Conservation (phyloP, 2,797 vertebrate genomes). For the Pseudochirops corinnae region DNA sequence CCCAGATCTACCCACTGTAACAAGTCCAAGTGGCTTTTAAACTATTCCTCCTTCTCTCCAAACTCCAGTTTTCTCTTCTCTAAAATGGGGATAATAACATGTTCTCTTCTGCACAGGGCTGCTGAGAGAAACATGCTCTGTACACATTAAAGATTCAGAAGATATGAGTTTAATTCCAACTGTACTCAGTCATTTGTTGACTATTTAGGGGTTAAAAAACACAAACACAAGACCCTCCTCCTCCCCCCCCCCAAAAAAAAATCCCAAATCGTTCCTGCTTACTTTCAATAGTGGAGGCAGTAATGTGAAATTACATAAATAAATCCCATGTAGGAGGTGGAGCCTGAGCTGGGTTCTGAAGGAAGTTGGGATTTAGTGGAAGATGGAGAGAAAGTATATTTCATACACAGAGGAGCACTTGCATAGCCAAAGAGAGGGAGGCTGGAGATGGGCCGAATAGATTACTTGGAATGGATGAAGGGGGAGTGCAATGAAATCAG, state of each 20-base stretch:
- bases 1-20: not conserved
- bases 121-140: not conserved
- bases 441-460: not conserved
- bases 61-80: not conserved
- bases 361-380: not conserved
- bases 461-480: not conserved
- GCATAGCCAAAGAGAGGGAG: not conserved
- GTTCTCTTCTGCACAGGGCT: not conserved
- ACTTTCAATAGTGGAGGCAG: not conserved
- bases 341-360: not conserved
- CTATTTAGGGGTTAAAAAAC: not conserved
- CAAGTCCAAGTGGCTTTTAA: slow-evolving; percentile 22
- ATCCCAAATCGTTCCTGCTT: not conserved
- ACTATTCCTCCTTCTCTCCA: not conserved
- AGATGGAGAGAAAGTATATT: not conserved
- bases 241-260: not conserved
- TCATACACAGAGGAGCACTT: not conserved
- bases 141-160: not conserved
- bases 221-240: not conserved
- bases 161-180: not conserved
- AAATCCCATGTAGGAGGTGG: not conserved
- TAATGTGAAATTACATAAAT: not conserved
- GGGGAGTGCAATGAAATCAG: not conserved
- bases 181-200: not conserved
- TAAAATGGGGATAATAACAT: not conserved